Base-by-base conservation (phyloP, 2,888 invertebrate genomes). In the Trissolcus japonicus region DNA sequence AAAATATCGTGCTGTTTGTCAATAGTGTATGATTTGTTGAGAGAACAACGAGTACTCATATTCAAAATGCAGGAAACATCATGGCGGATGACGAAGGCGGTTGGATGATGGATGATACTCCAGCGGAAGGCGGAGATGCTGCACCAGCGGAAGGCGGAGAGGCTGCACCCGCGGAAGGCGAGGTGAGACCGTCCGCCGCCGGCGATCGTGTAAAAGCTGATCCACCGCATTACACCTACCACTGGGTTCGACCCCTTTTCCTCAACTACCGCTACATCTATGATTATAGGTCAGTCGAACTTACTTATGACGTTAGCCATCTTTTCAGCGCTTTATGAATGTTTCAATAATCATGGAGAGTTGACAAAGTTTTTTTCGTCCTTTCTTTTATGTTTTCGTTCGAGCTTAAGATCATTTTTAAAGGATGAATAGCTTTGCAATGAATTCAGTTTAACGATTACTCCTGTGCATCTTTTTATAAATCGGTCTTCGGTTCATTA, bases 171-270 rank as follows among this genome's bases (percentile, higher is more conserved):
- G 89, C 89, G 67, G 83, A 80, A 14, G 87, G 87, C 87, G 76
- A 65, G 87, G 86, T 65, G 48, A 43, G 67, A 16, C 13, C 6
- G 25, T n/a, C 2, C 4, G 16, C 59, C 54, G n/a, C 63, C 71
- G 72, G 76, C 9, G 76, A 78, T 2, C 76, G 80, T 54, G 91
- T 93, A 82, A 93, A 94, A 76, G 91, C 92, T 35, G 91, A 92
- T 81, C 93, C 92, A 83, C 92, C 94, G 83, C 91, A 95, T 66
- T 91, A 95, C 80, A 94, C 94, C 90, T 94, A 92, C 87, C 95
- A 96, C 86, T 96, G 96, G 96, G 95, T 94, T 86, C 93, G 95
- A 92, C 96, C 96, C 17, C 93, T 93, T 87, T 94, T 94, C 90
- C 92, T 95, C 51, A 94, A 95, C 86, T 96, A 96, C 91, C 93